phyloP scores from a whole-genome alignment of 1,140 invertebrate genomes.

The roundworm (Caenorhabditis elegans) region DNA sequence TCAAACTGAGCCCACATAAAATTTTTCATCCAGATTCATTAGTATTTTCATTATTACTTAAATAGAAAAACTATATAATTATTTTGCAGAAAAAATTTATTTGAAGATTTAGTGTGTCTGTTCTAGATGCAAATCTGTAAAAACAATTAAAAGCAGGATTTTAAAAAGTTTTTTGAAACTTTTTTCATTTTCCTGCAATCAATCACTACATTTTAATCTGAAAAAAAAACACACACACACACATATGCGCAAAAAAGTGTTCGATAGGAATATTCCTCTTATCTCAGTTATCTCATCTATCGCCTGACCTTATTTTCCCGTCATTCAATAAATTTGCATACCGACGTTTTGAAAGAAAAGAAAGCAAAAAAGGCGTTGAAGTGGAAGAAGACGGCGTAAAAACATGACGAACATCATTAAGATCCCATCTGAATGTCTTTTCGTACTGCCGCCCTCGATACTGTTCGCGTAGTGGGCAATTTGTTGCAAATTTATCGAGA shows the following conservation, averaged over 20 bases:
- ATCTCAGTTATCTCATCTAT: neutral
- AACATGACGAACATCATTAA: conserved; percentile 17
- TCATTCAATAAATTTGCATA: neutral
- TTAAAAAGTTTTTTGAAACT: no score
- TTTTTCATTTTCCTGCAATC: no score
- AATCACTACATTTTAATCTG: no score
- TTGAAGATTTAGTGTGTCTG: no score
- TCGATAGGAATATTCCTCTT: neutral
- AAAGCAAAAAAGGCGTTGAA: neutral
- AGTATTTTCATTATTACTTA: no score
- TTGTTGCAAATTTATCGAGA: conserved; percentile 1
- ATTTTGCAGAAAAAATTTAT: no score
- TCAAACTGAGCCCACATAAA: no score
- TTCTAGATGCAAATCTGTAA: no score
- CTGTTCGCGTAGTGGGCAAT: neutral
- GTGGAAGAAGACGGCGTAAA: neutral
- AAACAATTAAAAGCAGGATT: no score
- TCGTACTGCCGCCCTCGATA: neutral
- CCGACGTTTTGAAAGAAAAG: neutral
- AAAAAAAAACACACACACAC: no score
- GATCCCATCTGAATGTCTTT: conserved; percentile 11
- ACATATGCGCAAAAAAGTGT: neutral
- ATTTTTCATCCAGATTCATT: no score
- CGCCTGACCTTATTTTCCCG: neutral
- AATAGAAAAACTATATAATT: no score